phyloP scores from a whole-genome alignment of 2,797 vertebrate species.

The Neomorphus geoffroyi region DNA sequence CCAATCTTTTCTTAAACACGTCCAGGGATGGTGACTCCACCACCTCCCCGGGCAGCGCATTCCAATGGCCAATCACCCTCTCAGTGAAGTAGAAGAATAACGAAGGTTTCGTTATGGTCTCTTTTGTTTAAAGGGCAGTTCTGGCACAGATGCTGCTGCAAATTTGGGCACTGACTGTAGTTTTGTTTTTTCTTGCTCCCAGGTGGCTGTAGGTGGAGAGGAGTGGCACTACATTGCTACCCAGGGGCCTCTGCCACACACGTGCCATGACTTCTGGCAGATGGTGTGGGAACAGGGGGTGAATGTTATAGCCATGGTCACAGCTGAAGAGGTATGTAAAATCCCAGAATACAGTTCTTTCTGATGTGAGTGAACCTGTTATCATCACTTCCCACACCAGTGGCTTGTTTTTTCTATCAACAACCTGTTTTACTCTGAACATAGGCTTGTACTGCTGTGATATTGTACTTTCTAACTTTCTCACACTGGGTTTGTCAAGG shows the following conservation, averaged over 20 bases:
- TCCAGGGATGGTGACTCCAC: too few species aligned
- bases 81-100: too few species aligned
- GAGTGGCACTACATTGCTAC: constrained; percentile 98
- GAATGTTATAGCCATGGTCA: constrained; percentile 98
- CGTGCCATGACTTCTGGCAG: constrained; percentile 98
- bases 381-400: background rate
- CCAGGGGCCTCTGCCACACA: constrained; percentile 93
- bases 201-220: constrained; percentile 91
- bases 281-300: constrained; percentile 99
- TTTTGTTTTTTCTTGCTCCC: constrained; percentile 25
- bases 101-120: background rate
- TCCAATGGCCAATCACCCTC: too few species aligned
- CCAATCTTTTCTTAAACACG: too few species aligned
- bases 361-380: background rate
- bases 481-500: background rate
- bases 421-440: background rate
- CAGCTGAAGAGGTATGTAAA: constrained; percentile 90
- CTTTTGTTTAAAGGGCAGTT: background rate
- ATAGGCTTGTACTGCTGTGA: background rate
- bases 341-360: background rate
- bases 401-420: background rate
- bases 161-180: background rate
- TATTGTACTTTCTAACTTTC: background rate
- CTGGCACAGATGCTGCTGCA: background rate
- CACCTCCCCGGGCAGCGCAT: too few species aligned